Evolutionary conservation across 2,113 vertebrate genomes (phyloP), one percentile per base, ranked within the genome.

Genomic region (Ctenomys sociabilis): DNA sequence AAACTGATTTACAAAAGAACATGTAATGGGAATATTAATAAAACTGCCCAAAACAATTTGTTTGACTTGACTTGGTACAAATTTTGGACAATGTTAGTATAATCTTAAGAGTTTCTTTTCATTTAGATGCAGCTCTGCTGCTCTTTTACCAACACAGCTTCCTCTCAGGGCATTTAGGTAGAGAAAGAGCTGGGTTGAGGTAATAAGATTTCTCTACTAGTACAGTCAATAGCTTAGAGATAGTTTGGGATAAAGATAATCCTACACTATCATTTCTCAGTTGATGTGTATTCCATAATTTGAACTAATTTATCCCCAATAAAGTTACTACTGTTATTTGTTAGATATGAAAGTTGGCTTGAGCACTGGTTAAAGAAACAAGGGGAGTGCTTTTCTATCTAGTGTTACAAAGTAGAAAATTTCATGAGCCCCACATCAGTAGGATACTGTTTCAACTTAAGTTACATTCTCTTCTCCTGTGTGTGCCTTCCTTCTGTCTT

Each of bases 1-100:
- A 85, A 84, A 32, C 61, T 77, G 28, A 90, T 90, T 93, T 32
- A 87, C 22, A 84, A 83, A 91, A 92, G 35, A 54, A 72, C 14
- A 78, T 81, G n/a, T 54, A 66, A 89, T 72, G 21, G 11, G 35
- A 80, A 61, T 66, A 6, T 54, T 72, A 78, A 84, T 37, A 72
- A 80, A 93, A 66, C 43, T 72, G 40, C n/a, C 40, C 54, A 28
- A 37, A n/a, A 75, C 43, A 88, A 43, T 66, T 80, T 59, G 11
- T 80, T 91, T 94, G 70, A 16, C 54, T 63, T 93, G 77, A 91
- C 26, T 43, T 43, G 40, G 57, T 57, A 37, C 35, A 78, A 52
- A 89, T 61, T 28, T 28, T 75, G 45, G 70, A 85, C 61, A 88
- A 85, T 30, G 24, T 70, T 52, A 84, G 43, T 52, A 87, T 66